These are phyloP conservation scores for Pyrochroa serraticornis DNA, from an alignment of 2,888 invertebrate species.

Conservation along the genomic window DNA sequence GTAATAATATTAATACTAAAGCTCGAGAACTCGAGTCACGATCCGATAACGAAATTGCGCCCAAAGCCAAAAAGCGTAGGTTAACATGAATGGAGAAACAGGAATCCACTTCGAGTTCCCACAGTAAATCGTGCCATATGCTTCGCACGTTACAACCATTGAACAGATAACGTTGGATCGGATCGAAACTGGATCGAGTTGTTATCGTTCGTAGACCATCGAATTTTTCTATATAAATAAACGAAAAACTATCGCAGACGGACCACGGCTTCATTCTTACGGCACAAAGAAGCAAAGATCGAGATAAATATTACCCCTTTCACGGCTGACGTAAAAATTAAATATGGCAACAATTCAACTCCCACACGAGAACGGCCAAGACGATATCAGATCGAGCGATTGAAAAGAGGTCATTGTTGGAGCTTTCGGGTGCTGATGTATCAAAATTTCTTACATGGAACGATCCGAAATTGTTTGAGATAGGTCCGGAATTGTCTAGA, in stretches of 20 bases:
- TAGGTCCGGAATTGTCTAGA: too few species aligned
- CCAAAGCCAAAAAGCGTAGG: constrained; percentile 9
- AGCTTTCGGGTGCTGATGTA: too few species aligned
- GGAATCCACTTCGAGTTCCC: constrained; percentile 10
- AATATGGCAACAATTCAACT: constrained; percentile 45
- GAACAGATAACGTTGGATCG: too few species aligned
- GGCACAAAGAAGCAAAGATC: constrained; percentile 27
- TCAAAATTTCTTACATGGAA: too few species aligned
- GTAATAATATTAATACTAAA: too few species aligned
- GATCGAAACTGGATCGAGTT: too few species aligned
- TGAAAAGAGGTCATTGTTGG: background rate
- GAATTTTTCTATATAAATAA: background rate
- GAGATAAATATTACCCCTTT: constrained; percentile 42
- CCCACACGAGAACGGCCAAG: constrained; percentile 31
- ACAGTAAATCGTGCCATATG: constrained; percentile 10
- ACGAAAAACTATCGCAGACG: background rate
- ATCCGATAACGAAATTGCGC: constrained; percentile 8
- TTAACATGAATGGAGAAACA: constrained; percentile 4
- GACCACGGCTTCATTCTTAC: too few species aligned
- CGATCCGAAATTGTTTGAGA: too few species aligned
- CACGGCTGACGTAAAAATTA: constrained; percentile 45
- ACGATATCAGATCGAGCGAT: constrained; percentile 8
- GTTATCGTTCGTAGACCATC: too few species aligned
- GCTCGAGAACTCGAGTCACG: constrained; percentile 1
- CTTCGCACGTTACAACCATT: background rate